Base-by-base conservation (phyloP, 2,797 vertebrate genomes). In the Chelidonichthys spinosus region DNA sequence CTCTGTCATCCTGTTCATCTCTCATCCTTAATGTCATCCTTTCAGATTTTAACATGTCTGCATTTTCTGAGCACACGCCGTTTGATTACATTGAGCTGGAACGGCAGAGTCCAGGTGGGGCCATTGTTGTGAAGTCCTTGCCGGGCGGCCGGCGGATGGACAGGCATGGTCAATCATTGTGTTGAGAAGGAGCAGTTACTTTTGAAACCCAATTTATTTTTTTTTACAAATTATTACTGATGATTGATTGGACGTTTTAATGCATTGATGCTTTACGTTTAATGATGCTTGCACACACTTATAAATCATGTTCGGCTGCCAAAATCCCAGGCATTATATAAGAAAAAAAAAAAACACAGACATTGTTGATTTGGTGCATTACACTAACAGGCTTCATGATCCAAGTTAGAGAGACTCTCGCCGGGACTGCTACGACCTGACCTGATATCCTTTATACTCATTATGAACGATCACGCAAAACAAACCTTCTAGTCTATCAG, bases 11-110 rank as follows among this genome's bases (percentile, higher is more conserved):
- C 92, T 79, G 74, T 89, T 92, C 91, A 92, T 94, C 89, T 90
- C 90, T 93, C 93, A 90, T 92, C 87, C 90, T 87, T 93, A 93
- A 94, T 92, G 91, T 93, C 92, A 92, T 92, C 90, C 91, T 92
- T 92, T 91, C 88, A 91, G 79, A 92, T 93, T 92, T 91, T 90
- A 89, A 91, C 88, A 92, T 92, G 88, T 92, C 91, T 93, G 92
- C 88, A 92, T 93, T 93, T 94, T 93, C 77, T 66, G 77, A 90
- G 90, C 83, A 71, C 85, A 74, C 69, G 61, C 50, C 7, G 46
- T 89, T 92, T 93, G 87, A 92, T 90, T 91, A 89, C 87, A 83
- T 83, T 85, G 81, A 83, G 87, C 72, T 39, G 56, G 69, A 66
- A 49, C 5, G 76, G 77, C 73, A 69, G 60, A 80, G 76, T 71